phyloP scores from a whole-genome alignment of 2,797 vertebrate genomes.

The Tinamus major region DNA sequence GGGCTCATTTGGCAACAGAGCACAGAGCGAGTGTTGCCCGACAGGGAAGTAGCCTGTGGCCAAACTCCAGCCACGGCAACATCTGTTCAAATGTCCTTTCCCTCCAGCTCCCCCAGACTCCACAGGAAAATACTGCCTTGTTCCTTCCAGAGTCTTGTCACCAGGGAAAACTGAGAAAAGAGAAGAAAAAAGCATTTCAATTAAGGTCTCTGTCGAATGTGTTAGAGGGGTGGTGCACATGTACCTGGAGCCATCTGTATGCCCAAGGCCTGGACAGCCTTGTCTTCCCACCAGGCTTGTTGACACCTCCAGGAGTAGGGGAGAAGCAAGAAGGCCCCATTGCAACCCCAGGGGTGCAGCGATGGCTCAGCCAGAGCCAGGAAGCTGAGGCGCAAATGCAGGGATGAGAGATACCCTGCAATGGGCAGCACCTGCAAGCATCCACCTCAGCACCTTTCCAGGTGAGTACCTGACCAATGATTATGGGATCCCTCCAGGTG shows the following conservation, averaged over 20 bases:
- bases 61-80: fast-evolving
- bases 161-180: background rate
- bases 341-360: no score
- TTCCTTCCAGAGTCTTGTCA: background rate
- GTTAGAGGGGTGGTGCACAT: no score
- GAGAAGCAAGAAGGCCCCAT: no score
- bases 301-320: no score
- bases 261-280: no score
- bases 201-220: no score
- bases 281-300: no score
- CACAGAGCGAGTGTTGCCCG: fast-evolving
- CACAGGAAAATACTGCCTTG: background rate
- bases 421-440: background rate
- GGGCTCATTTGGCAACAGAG: fast-evolving
- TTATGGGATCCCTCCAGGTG: fast-evolving
- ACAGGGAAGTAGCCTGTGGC: background rate
- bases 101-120: background rate
- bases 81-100: background rate
- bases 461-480: background rate
- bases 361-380: background rate
- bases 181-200: background rate
- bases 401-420: background rate
- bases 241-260: no score
- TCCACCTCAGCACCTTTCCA: background rate
- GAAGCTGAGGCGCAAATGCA: background rate